These are phyloP conservation scores for Netelia inedita DNA, from an alignment of 2,888 invertebrate genomes.

Conservation along the genomic window DNA sequence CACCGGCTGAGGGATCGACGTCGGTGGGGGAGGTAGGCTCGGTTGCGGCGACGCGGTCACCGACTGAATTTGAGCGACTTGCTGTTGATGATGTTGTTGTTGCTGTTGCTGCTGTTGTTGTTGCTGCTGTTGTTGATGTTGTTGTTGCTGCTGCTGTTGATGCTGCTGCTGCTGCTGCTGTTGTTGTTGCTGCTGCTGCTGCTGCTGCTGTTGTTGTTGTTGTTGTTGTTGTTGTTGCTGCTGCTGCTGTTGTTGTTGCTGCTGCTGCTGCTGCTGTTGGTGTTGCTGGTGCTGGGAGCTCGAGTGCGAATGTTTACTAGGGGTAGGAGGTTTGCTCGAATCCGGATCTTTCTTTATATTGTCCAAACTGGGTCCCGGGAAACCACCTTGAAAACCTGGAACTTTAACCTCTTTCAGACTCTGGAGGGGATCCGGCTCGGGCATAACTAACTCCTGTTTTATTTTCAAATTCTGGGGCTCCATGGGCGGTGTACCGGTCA, in stretches of 20 bases:
- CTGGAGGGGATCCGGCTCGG: conserved; percentile 90
- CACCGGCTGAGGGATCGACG: conserved; percentile 89
- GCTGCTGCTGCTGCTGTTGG: conserved; percentile 85
- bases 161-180: conserved; percentile 69
- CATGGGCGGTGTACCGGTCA: conserved; percentile 83
- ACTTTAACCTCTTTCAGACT: conserved; percentile 93
- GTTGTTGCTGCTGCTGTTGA: conserved; percentile 62
- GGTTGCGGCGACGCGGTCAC: conserved; percentile 82
- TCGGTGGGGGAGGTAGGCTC: conserved; percentile 87
- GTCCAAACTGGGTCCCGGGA: conserved; percentile 89
- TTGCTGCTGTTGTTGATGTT: conserved; percentile 53
- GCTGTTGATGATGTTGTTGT: conserved; percentile 74
- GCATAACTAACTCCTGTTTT: conserved; percentile 89
- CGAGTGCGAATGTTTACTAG: conserved; percentile 81
- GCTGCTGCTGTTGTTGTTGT: conserved; percentile 68
- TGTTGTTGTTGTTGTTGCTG: conserved; percentile 76
- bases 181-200: conserved; percentile 69
- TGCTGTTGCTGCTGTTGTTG: conserved; percentile 70
- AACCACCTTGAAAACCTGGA: conserved; percentile 89
- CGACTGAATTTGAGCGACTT: conserved; percentile 80
- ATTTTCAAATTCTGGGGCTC: conserved; percentile 91
- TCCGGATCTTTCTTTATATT: conserved; percentile 92
- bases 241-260: conserved; percentile 86
- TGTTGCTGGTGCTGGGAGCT: conserved; percentile 82
- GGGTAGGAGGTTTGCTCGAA: conserved; percentile 82